Conservation (phyloP, 2,113 vertebrate genomes). For the Felis chaus region DNA sequence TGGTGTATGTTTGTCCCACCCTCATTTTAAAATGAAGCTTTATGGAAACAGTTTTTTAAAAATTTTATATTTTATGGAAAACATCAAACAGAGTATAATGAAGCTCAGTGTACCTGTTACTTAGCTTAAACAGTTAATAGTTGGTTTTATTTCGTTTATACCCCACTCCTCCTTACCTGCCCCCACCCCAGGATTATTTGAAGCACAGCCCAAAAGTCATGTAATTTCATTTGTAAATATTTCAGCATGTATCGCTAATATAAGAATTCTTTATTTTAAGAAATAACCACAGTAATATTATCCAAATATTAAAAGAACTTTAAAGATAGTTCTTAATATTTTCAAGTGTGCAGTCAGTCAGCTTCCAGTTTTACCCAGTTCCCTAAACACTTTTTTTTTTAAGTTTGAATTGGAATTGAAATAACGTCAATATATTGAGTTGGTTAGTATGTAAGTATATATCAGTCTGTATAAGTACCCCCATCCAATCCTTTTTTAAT, state of each 20-base stretch:
- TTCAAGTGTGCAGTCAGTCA: neutral
- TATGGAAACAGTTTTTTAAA: neutral
- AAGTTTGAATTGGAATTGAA: neutral
- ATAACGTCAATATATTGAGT: neutral
- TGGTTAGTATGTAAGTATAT: neutral
- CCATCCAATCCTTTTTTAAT: neutral
- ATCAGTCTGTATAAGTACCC: neutral
- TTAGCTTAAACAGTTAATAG: neutral
- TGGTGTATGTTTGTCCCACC: neutral
- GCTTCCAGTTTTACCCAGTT: slow-evolving; percentile 7
- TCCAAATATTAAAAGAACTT: neutral
- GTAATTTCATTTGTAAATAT: neutral
- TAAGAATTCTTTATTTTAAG: neutral
- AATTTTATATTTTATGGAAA: slow-evolving; percentile 14
- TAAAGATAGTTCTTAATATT: neutral
- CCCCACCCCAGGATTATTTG: neutral
- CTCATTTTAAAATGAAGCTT: neutral
- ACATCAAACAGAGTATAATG: neutral
- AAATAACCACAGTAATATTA: neutral
- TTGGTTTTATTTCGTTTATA: neutral
- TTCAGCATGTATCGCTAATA: neutral
- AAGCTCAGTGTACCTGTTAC: neutral
- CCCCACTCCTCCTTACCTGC: neutral
- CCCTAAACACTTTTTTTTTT: neutral
- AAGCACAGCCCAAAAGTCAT: neutral